Conservation (phyloP, 1,140 invertebrate genomes). For the Drosophila seguyi region DNA sequence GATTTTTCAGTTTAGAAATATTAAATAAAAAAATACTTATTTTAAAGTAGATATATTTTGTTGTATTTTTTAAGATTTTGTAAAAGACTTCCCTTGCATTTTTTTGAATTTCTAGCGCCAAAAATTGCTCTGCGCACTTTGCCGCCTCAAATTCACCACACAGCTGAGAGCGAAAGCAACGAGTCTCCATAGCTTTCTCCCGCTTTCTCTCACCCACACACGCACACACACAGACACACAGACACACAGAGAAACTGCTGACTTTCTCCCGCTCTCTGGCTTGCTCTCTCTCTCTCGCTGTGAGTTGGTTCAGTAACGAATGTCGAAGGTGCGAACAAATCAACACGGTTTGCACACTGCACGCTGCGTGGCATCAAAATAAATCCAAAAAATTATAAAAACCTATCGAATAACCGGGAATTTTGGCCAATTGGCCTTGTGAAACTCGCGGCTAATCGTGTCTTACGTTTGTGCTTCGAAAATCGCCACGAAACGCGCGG, state of each 20-base stretch:
- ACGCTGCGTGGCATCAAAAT: conserved; percentile 74
- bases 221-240: conserved; percentile 5
- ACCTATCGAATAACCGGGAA: conserved; percentile 35
- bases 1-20: background rate
- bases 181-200: conserved; percentile 43
- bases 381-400: conserved; percentile 72
- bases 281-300: conserved; percentile 46
- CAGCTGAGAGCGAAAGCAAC: conserved; percentile 51
- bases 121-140: conserved; percentile 59
- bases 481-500: conserved; percentile 9
- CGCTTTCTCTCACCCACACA: conserved; percentile 15
- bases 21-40: no score
- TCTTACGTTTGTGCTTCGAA: conserved; percentile 5
- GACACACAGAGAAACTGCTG: background rate
- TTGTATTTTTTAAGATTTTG: background rate
- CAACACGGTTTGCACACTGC: conserved; percentile 80
- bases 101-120: conserved; percentile 23
- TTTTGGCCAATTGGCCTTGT: background rate
- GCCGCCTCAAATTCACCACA: conserved; percentile 50
- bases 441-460: background rate
- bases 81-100: background rate
- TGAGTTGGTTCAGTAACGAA: conserved; percentile 76
- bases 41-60: background rate
- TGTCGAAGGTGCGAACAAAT: conserved; percentile 81
- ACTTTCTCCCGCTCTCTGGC: conserved; percentile 4